These are phyloP conservation scores for Fundulus diaphanus DNA, from an alignment of 2,797 vertebrate genomes.

Conservation along the genomic window DNA sequence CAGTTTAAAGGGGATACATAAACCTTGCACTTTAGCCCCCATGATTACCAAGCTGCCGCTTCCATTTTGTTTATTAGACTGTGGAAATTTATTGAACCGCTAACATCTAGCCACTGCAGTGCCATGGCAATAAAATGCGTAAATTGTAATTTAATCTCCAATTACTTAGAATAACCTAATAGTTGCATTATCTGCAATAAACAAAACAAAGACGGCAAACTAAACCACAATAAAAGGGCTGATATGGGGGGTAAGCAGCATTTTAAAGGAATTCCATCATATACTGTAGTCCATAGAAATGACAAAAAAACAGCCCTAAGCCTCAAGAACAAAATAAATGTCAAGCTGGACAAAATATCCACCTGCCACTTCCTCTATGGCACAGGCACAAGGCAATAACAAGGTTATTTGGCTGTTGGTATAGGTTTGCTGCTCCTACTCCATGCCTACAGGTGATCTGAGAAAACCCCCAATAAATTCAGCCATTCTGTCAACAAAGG, in stretches of 20 bases:
- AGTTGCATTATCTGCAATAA: neutral
- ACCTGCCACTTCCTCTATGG: conserved; percentile 68
- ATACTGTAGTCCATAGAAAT: conserved; percentile 49
- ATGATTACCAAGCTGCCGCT: neutral
- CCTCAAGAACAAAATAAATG: conserved; percentile 70
- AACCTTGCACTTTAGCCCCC: neutral
- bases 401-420: conserved; percentile 72
- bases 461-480: conserved; percentile 70
- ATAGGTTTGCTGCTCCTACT: conserved; percentile 62
- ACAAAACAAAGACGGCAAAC: neutral
- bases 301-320: conserved; percentile 63
- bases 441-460: conserved; percentile 72
- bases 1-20: neutral
- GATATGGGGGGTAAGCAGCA: conserved; percentile 7
- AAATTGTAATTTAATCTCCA: neutral
- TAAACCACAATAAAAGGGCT: conserved; percentile 9
- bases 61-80: neutral
- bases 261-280: conserved; percentile 51
- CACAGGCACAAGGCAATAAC: conserved; percentile 72
- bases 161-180: neutral
- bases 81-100: neutral
- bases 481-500: conserved; percentile 70
- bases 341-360: conserved; percentile 66
- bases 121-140: neutral
- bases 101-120: neutral